A percentile compares a stretch with the other conserved stretches of the same genome.
These are phyloP conservation scores for Steatornis caripensis DNA, from an alignment of 2,113 vertebrate species.

Conservation along the genomic window DNA sequence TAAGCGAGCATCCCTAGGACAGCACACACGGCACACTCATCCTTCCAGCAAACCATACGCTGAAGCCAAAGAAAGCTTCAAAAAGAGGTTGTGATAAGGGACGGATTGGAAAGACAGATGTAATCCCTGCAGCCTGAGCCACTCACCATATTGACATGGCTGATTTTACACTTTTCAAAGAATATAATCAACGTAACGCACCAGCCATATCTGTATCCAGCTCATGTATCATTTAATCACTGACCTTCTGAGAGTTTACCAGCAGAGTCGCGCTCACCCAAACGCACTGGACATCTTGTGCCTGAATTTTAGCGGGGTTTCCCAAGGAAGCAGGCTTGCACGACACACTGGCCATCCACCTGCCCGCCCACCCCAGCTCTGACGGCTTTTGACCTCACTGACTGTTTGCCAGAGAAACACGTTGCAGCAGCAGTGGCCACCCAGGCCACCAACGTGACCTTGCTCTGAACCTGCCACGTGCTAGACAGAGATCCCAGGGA, in stretches of 20 bases:
- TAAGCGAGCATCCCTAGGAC: background rate
- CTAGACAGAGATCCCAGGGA: background rate
- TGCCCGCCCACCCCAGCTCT: background rate
- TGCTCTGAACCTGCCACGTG: background rate
- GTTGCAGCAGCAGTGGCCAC: background rate
- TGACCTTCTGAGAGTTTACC: background rate
- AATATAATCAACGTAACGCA: fast-evolving
- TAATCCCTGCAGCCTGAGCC: background rate
- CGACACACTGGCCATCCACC: fast-evolving
- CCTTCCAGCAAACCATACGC: background rate
- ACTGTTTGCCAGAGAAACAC: background rate
- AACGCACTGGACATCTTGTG: background rate
- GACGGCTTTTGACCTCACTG: fast-evolving
- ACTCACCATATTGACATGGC: background rate
- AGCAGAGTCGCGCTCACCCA: background rate
- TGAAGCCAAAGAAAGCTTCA: background rate
- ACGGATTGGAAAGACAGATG: background rate
- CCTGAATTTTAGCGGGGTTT: background rate
- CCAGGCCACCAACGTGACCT: background rate
- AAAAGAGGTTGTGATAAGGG: background rate
- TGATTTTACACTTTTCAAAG: background rate
- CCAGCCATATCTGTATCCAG: background rate
- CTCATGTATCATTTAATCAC: conserved; percentile 8
- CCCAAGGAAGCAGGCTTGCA: background rate
- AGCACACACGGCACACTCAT: fast-evolving